Base-by-base conservation (phyloP, 1,140 invertebrate genomes). In the Augochlora pura region DNA sequence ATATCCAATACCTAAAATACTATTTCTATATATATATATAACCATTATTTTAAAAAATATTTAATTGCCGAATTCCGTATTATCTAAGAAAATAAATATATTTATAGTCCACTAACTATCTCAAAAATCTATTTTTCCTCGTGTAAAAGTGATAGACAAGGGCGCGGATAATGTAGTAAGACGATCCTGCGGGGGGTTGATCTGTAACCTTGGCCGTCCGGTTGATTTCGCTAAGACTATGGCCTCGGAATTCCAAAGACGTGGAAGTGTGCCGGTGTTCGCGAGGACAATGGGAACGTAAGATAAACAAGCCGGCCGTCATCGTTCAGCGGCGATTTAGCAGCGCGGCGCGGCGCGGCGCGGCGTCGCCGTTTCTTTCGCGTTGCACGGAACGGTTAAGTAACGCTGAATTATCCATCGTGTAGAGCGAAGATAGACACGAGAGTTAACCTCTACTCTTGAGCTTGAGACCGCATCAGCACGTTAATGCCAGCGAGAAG, bases 321-420 rank as follows among this genome's bases (percentile, higher is more conserved):
- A 69, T 78, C 74, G 65, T 78, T 62, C 68, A 59, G 71, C 72
- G 59, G 75, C 76, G 66, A 84, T 83, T 83, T 67, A 84, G 46
- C 73, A 60, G 64, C 63, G 64, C 63, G 54, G 64, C 63, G 32
- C 32, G 32, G 32, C 32, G 32, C 32, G 32, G 32, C 32, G 7
- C 54, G 70, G 71, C 81, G 77, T 68, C 42, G 38, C 49, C 21
- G 18, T 68, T 84, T 81, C 77, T 81, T 85, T 78, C 82, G 83
- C 71, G 59, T 64, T 75, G 74, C 74, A 60, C 68, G 69, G 77
- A 80, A 86, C 81, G 82, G 86, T 82, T 87, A 82, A 87, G 80
- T 80, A 81, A 87, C 87, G 86, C 78, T 89, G 82, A 89, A 89
- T 89, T 89, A 89, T 89, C 88, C 84, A 80, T 82, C 84, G 77